Base-by-base conservation (phyloP, 2,113 vertebrate species). In the Amazona guildingii region DNA sequence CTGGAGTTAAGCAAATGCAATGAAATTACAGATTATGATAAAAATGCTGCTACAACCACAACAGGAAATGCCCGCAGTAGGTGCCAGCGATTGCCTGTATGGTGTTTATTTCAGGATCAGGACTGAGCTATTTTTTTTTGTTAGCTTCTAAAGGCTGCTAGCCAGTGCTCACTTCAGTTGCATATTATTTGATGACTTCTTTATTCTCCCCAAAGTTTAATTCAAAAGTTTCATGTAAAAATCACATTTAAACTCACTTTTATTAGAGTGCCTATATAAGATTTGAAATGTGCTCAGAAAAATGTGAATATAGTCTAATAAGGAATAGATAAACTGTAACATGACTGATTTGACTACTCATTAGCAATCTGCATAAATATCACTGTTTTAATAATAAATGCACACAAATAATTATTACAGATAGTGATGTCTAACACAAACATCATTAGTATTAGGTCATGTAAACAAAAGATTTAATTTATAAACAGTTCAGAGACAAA, bases 61-160 rank as follows among this genome's bases (percentile, higher is more conserved):
- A 72, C 4, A 39, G n/a, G 5, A 76, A 4, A 57, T 19, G 29
- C 54, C 29, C 8, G 29, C 29, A 31, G 24, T 21, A 35, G 6
- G 7, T 69, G 44, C 35, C 52, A 79, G 35, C 15, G 64, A 5
- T 3, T 43, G 35, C 25, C 13, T 4, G 12, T 18, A 11, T 19
- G 11, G 15, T 20, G 1, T 1, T 86, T 81, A 29, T 46, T 89
- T 35, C 43, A 64, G 25, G 74, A 75, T 31, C 16, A 67, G 8
- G 5, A 41, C 16, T 28, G 9, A 64, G 8, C 0, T 43, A 7
- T 0, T 6, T 13, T 75, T 75, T 54, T 55, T 66, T 10, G 0
- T 74, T 77, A 52, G 17, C 16, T 91, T 16, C 29, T 55, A 24
- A 73, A 76, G 7, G 11, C 43, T 37, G 35, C 2, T 28, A 64